Evolutionary conservation across 2,888 invertebrate genomes (phyloP), one percentile per base, ranked within the genome.

Genomic region (Chaetoderma sp.): DNA sequence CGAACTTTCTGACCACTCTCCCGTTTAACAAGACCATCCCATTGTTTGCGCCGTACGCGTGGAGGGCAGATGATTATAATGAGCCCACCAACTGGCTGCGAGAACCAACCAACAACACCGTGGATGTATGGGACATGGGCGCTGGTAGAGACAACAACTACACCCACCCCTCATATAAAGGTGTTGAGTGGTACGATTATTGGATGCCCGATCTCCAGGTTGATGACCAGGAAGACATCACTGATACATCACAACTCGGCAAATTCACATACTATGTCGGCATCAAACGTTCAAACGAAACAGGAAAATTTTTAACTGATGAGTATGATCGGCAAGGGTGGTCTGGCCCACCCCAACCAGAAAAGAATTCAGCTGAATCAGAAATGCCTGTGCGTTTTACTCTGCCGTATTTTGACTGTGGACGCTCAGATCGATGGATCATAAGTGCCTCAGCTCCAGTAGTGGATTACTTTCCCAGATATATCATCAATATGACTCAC

Each of bases 391-490:
- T 98, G 0, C 93, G 94, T 83, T 97, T 94, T 92, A 95, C 95
- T 0, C 89, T 92, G 63, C 98, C 98, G 0, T 98, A 98, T 85
- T 98, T 94, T 85, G 98, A 98, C 88, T 98, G 98, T 85, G 94
- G 94, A 6, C 89, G 96, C 70, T 93, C 96, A 0, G 96, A 98
- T 87, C 93, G 96, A 84, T 98, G 98, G 98, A 88, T 97, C 30
- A 93, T 97, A 8, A 93, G 93, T 27, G 97, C 96, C 0, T 93
- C 95, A 2, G 94, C 95, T 18, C 98, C 98, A 0, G 93, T 98
- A 45, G 95, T 95, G 4, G 98, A 98, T 84, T 95, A 96, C 72
- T 96, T 93, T 87, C 96, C 97, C 0, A 68, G 85, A 68, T 86
- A 86, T 60, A n/a, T n/a, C n/a, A 76, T 76, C 44, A 77, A 78